phyloP scores from a whole-genome alignment of 2,797 vertebrate species.

The Presbytis comata region DNA sequence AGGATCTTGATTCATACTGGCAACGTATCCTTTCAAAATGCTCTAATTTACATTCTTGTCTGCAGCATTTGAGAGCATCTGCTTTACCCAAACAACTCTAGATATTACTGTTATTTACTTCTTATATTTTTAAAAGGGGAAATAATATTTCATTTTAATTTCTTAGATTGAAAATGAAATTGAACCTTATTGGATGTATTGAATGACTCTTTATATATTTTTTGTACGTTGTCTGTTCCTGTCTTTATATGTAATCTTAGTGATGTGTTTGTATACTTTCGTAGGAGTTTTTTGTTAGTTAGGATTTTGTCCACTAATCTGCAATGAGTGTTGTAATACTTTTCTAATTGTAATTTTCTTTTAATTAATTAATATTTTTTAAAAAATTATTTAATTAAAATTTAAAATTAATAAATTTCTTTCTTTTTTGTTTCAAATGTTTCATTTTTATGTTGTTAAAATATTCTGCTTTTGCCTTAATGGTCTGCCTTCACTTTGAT shows the following conservation, averaged over 20 bases:
- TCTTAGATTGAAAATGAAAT: constrained; percentile 5
- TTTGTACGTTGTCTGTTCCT: neutral
- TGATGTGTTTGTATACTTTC: neutral
- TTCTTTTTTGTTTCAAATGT: neutral
- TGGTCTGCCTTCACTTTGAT: neutral
- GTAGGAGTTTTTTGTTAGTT: neutral
- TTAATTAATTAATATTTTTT: too few relatives aligned
- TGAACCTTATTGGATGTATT: neutral
- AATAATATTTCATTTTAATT: neutral
- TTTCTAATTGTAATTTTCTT: constrained; percentile 22
- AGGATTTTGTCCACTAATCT: neutral
- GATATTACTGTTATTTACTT: neutral
- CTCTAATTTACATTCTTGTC: neutral
- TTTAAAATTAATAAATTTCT: too few relatives aligned
- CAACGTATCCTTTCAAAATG: constrained; percentile 8
- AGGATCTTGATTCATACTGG: constrained; percentile 37
- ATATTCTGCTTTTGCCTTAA: neutral
- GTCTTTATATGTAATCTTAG: neutral
- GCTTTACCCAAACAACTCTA: neutral
- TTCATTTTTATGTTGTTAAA: neutral
- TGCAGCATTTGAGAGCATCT: neutral
- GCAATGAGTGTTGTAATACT: neutral
- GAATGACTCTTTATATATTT: neutral
- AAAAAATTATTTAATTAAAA: too few relatives aligned
- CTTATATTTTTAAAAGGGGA: constrained; percentile 1